Evolutionary conservation across 1,140 invertebrate genomes (phyloP), one percentile per base, ranked within the genome.

Genomic region (Pseudomyrmex concolor): DNA sequence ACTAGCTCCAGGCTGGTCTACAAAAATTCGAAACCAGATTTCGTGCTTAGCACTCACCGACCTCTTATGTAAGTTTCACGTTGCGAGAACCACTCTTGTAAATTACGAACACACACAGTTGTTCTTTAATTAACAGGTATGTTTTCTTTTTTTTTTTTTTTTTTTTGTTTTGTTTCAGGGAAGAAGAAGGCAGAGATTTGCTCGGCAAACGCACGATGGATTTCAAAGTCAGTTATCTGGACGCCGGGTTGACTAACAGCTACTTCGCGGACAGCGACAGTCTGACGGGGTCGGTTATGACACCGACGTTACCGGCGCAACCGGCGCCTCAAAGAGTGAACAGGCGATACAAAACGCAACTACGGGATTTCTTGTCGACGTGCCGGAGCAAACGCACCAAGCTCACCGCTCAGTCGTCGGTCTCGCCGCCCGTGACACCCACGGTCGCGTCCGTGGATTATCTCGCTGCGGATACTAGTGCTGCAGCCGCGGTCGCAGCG

Each of bases 11-110:
- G 98, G 89, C 95, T 99, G 64, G 98, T 99, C 50, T 99, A 99
- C 94, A 99, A 99, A 94, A 99, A 99, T 94, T 99, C 98, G 84
- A 99, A 99, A 94, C 98, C 99, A 2, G 99, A 99, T 93, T 99
- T 99, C 94, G 98, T 99, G 80, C 99, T 99, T 82, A 99, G 98
- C 92, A 99, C 98, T 50, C 99, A 99, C 95, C 96, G 98, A 86
- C 98, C 99, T 66, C 96, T 99, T 5, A 99, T 99, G 99, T 99
- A 95, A 97, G 97, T 95, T 22, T n/a, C 57, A 25, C 0, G 13
- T 62, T 34, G 34, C 34, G 34, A 34, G 34, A 34, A 34, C 34
- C 34, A 34, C 34, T 34, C 5, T 4, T 34, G 34, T 34, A 34
- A 34, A 34, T 34, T 34, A 34, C 25, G 25, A 34, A 34, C 25